Percentiles rank a stretch among this genome's conserved stretches.
These are phyloP conservation scores for Drosophila merina DNA, from an alignment of 2,888 invertebrate genomes.

Conservation along the genomic window DNA sequence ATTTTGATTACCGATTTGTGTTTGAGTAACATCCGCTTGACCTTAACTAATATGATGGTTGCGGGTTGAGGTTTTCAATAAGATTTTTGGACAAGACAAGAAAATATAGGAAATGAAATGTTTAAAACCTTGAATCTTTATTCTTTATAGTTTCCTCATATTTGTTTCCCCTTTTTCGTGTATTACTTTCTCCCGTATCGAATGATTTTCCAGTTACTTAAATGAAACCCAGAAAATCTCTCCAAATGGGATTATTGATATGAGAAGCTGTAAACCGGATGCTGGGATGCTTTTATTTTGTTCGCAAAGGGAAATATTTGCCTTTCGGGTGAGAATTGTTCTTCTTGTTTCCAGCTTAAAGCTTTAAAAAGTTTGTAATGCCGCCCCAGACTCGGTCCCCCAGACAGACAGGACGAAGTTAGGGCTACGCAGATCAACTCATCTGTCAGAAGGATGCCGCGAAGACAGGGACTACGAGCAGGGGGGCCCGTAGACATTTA, in stretches of 20 bases:
- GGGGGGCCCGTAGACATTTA: constrained; percentile 49
- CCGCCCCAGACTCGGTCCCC: constrained; percentile 2
- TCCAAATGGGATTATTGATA: constrained; percentile 72
- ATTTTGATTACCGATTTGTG: constrained; percentile 25
- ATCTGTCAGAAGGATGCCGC: constrained; percentile 41
- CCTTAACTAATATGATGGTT: constrained; percentile 29
- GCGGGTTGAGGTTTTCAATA: not conserved
- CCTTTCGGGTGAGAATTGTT: constrained; percentile 33
- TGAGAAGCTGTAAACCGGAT: constrained; percentile 55
- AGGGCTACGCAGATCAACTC: constrained; percentile 62
- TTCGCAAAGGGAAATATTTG: constrained; percentile 35
- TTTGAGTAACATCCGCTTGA: constrained; percentile 59
- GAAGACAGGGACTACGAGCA: constrained; percentile 1
- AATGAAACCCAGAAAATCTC: constrained; percentile 28
- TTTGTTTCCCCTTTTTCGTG: constrained; percentile 1
- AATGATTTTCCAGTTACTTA: constrained; percentile 33
- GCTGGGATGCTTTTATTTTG: constrained; percentile 4
- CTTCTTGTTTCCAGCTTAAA: constrained; percentile 48
- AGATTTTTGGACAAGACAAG: not conserved
- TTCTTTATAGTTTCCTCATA: too few species aligned
- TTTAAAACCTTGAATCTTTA: too few species aligned
- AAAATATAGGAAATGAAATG: constrained; percentile 15
- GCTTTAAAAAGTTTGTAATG: constrained; percentile 70
- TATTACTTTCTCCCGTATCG: too few species aligned
- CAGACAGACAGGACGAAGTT: constrained; percentile 23